Evolutionary conservation across 2,797 vertebrate species (phyloP), one percentile per base, ranked within the genome.

Genomic region (Brotogeris chrysoptera): DNA sequence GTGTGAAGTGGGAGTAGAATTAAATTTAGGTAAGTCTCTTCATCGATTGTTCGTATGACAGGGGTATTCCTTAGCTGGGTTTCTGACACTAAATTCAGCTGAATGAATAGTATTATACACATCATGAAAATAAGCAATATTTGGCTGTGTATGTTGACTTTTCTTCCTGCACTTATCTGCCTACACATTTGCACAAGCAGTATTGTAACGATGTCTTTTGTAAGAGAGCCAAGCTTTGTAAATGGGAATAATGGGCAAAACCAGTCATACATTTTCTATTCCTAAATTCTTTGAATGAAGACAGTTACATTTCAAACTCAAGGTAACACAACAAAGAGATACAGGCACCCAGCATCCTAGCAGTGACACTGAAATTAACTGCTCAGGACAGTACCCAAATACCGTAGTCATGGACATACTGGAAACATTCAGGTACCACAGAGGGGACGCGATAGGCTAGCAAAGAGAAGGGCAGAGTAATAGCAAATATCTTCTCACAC

Each of bases 241-340:
- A 82, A 91, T 55, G 0, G 0, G 57, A 81, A 63, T 43, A 79
- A 68, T 2, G 19, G 64, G 44, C 27, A 63, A 88, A 88, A 70
- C 6, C 60, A 78, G 65, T 9, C 25, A 39, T 1, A 9, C 9
- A 15, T 88, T 86, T 89, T 71, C 28, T 74, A 13, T 68, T 79
- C 70, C 69, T 89, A 44, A 80, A 52, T 47, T 3, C 9, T 47
- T 66, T 78, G 43, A 17, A 32, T 16, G 34, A 83, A 80, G 68
- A 73, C 23, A 59, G 38, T 24, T 49, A 55, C 18, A 11, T 61
- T 78, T 68, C 47, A 70, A 68, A 90, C 87, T 4, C 3, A 6
- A 82, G 39, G 25, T 50, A 80, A 57, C 20, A 57, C 80, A 94
- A 95, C 55, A 80, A 95, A 96, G 71, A 80, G 50, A 63, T 43